Evolutionary conservation across 2,113 vertebrate genomes (phyloP).

Genomic region (Monopterus albus): DNA sequence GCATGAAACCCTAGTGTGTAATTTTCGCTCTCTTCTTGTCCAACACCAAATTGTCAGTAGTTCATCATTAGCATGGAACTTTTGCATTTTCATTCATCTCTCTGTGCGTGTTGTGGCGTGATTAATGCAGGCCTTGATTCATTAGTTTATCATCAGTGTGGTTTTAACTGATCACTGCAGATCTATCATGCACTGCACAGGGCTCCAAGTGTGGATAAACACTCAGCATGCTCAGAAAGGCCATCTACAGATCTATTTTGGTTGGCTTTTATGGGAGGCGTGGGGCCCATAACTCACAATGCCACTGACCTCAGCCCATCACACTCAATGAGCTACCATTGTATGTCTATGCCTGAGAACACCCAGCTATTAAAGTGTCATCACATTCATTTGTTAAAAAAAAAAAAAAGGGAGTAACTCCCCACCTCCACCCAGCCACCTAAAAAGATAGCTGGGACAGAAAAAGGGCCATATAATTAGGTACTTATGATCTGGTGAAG

Average conservation of each 20-base stretch:
- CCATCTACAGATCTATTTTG: slow-evolving; percentile 64
- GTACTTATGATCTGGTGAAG: slow-evolving; percentile 22
- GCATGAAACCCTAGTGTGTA: slow-evolving; percentile 97
- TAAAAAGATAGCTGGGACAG: slow-evolving; percentile 15
- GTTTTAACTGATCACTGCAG: slow-evolving; percentile 94
- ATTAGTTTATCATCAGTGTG: slow-evolving; percentile 98
- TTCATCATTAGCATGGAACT: slow-evolving; percentile 99
- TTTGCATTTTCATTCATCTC: slow-evolving; percentile 98
- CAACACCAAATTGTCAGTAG: slow-evolving; percentile 98
- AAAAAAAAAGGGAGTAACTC: slow-evolving; percentile 3
- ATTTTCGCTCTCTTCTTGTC: slow-evolving; percentile 95
- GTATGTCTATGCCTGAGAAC: slow-evolving; percentile 64
- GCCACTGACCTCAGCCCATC: slow-evolving; percentile 56
- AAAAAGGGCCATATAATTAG: slow-evolving; percentile 43
- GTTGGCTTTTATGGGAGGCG: slow-evolving; percentile 46
- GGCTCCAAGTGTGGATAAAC: slow-evolving; percentile 61
- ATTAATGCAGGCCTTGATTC: slow-evolving; percentile 99
- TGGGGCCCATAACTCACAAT: slow-evolving; percentile 71
- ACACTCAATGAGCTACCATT: slow-evolving; percentile 71
- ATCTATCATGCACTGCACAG: slow-evolving; percentile 79
- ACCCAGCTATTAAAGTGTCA: slow-evolving; percentile 77
- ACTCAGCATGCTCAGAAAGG: slow-evolving; percentile 47
- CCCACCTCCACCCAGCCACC: slow-evolving; percentile 4
- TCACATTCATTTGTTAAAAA: slow-evolving; percentile 68
- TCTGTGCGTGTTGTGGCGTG: slow-evolving; percentile 86